Conservation (phyloP, 2,888 invertebrate species). For the Heliconius aoede region DNA sequence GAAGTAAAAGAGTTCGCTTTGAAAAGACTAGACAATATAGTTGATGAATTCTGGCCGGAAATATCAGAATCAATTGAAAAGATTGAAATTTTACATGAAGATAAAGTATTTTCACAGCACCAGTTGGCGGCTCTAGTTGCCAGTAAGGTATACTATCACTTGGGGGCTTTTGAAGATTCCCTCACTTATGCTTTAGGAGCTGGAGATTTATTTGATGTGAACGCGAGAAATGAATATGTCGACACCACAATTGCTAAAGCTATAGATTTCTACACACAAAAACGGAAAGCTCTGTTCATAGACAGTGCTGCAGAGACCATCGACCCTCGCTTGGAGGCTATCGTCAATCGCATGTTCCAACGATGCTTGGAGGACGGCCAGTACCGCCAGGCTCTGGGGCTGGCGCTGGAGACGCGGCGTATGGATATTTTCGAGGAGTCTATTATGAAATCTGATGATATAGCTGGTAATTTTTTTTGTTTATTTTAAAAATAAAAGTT, state of each 20-base stretch:
- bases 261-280: conserved; percentile 97
- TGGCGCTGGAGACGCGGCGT: conserved; percentile 97
- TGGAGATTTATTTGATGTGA: conserved; percentile 97
- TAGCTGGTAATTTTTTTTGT: conserved; percentile 78
- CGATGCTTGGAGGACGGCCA: conserved; percentile 97
- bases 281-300: conserved; percentile 89
- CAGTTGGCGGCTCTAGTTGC: conserved; percentile 98
- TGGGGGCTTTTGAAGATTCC: conserved; percentile 98
- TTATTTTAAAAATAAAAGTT: too few relatives aligned
- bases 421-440: conserved; percentile 98
- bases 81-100: conserved; percentile 98
- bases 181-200: conserved; percentile 98
- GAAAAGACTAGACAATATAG: conserved; percentile 95
- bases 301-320: conserved; percentile 87
- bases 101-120: conserved; percentile 93
- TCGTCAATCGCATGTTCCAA: conserved; percentile 99
- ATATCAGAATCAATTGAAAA: conserved; percentile 98
- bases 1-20: conserved; percentile 97
- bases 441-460: conserved; percentile 95
- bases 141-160: conserved; percentile 98
- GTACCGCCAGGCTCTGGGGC: conserved; percentile 96
- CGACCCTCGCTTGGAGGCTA: conserved; percentile 93
- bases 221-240: conserved; percentile 96
- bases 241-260: conserved; percentile 99
- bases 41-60: conserved; percentile 99